Conservation (phyloP, 2,113 vertebrate species). For the Tragelaphus imberbis region DNA sequence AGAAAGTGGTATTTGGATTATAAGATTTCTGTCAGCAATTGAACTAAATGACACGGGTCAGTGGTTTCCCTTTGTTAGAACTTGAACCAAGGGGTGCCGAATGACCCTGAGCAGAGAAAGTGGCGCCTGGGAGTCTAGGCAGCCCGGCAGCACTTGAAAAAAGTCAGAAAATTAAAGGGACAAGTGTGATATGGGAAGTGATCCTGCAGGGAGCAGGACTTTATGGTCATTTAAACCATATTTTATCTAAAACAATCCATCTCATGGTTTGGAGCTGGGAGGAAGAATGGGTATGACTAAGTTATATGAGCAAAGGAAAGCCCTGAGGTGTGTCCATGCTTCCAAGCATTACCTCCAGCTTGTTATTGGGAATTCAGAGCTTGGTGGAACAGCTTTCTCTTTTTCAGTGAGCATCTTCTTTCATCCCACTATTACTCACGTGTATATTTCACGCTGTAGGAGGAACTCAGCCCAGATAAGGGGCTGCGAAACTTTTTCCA, state of each 20-base stretch:
- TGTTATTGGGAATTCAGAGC: not conserved
- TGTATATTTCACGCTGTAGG: not conserved
- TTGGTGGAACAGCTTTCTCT: not conserved
- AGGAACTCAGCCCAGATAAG: not conserved
- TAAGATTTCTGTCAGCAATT: conserved; percentile 41
- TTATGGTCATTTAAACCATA: not conserved
- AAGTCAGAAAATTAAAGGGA: not conserved
- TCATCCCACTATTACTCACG: not conserved
- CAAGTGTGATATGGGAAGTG: not conserved
- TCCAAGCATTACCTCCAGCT: not conserved
- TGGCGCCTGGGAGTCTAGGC: not conserved
- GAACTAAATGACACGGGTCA: conserved; percentile 28
- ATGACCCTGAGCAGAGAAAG: not conserved
- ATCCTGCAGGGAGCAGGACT: not conserved
- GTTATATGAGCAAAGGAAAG: not conserved
- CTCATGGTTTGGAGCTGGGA: not conserved
- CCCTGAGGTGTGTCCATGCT: not conserved
- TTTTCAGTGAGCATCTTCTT: not conserved
- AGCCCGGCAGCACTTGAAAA: not conserved
- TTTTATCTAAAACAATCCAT: not conserved
- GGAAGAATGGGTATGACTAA: not conserved
- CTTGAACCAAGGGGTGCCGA: not conserved
- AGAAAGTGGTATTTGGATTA: conserved; percentile 2
- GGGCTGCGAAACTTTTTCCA: not conserved
- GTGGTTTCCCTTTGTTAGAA: conserved; percentile 33